phyloP scores from a whole-genome alignment of 2,888 invertebrate species.

The Hyposoter dolosus region DNA sequence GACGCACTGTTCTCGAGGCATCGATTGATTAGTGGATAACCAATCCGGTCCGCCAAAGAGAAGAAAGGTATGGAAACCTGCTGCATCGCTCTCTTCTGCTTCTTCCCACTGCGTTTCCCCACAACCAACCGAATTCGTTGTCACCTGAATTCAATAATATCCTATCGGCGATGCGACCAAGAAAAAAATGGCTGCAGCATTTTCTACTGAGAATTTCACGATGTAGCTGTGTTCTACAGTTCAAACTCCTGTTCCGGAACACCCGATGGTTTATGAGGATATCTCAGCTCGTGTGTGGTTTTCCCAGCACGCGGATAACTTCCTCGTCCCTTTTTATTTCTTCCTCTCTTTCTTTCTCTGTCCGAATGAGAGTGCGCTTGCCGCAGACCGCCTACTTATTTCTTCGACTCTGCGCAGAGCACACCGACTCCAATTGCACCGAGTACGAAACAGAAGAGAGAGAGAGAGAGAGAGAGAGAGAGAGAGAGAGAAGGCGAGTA shows the following conservation, averaged over 20 bases:
- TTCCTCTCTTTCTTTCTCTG: constrained; percentile 3
- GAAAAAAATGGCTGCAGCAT: not conserved
- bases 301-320: constrained; percentile 53
- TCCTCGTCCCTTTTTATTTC: constrained; percentile 65
- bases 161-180: not conserved
- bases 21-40: not conserved
- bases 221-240: not conserved
- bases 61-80: not conserved
- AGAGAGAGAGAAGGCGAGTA: constrained; percentile 1
- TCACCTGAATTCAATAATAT: not conserved
- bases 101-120: not conserved
- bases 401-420: constrained; percentile 17
- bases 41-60: not conserved
- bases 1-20: not conserved
- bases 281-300: constrained; percentile 25
- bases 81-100: not conserved
- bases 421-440: constrained; percentile 33
- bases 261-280: not conserved
- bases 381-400: constrained; percentile 30
- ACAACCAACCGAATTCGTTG: not conserved
- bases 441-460: constrained; percentile 35
- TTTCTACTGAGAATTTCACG: not conserved
- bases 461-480: constrained; percentile 22
- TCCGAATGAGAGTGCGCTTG: constrained; percentile 36
- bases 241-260: not conserved